phyloP scores from a whole-genome alignment of 1,140 invertebrate species.

The Cephus cinctus region DNA sequence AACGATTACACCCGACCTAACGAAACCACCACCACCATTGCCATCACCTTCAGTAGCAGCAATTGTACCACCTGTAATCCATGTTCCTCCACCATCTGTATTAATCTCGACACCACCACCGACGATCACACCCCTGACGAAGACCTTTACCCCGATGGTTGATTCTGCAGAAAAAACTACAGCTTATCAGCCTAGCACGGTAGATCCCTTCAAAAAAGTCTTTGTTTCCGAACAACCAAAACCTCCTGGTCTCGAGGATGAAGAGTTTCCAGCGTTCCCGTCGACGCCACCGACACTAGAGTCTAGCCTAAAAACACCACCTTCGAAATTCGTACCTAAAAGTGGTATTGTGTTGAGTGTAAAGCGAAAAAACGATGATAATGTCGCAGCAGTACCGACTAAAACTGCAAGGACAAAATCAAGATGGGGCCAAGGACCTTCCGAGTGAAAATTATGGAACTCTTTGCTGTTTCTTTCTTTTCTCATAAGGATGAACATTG shows the following conservation, averaged over 20 bases:
- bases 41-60: not conserved
- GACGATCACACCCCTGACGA: not conserved
- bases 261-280: conserved; percentile 34
- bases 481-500: too few relatives aligned
- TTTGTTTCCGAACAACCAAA: conserved; percentile 37
- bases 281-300: conserved; percentile 18
- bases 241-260: conserved; percentile 43
- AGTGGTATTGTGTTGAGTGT: conserved; percentile 43
- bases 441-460: conserved; percentile 27
- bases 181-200: not conserved
- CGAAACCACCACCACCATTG: too few relatives aligned
- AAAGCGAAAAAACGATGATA: conserved; percentile 38
- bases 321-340: conserved; percentile 31
- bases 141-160: not conserved
- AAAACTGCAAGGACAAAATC: conserved; percentile 41
- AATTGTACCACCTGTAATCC: not conserved
- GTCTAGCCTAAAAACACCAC: conserved; percentile 7
- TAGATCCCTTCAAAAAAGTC: not conserved
- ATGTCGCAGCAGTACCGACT: conserved; percentile 6
- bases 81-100: not conserved
- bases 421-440: conserved; percentile 46
- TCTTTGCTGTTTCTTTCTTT: too few relatives aligned
- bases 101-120: conserved; percentile 1
- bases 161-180: not conserved
- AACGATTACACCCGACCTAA: too few relatives aligned